Base-by-base conservation (phyloP, 23 tunicate species). In the Halocynthia roretzi region DNA sequence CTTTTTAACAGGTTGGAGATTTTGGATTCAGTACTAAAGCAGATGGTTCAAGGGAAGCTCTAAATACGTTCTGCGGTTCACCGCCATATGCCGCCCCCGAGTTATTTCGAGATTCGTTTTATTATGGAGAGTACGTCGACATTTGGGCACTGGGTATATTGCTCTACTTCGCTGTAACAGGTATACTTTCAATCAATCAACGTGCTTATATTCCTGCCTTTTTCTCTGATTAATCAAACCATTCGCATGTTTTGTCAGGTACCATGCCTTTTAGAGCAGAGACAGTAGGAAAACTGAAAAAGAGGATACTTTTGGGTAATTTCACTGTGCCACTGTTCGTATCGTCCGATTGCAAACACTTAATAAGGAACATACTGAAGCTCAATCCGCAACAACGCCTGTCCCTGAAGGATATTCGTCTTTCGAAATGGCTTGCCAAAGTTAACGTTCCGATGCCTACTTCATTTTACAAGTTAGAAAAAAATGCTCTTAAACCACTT, bases 61-160 rank as follows among this genome's bases (percentile, higher is more conserved):
- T 91, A 19, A 80, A 77, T 61, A 92, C 98, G 11, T 92, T 86
- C 67, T 92, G 98, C 66, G 98, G 98, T 0, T 92, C 98, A 12
- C 92, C 98, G 6, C 98, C 92, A 22, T 92, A 92, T 62, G 98
- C 98, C 50, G 98, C 98, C 15, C 98, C 98, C 20, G 98, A 92
- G 63, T 52, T 92, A 17, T 86, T 92, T 75, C 85, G 85, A 7
- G 92, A 86, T 62, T 78, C 88, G 7, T 83, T 71, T 74, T 92
- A 92, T 55, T 83, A 82, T 57, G 98, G 98, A 21, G 88, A 92
- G 62, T 75, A 83, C 53, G 98, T 92, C 53, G 98, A 92, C 68
- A 65, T 92, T 52, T 92, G 98, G 98, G 98, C 98, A 19, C 68
- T 92, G 11, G 98, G 98, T 22, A 76, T 92, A 19, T 67, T 92